phyloP scores from a whole-genome alignment of 2,797 vertebrate genomes.

The Pelodytes ibericus region DNA sequence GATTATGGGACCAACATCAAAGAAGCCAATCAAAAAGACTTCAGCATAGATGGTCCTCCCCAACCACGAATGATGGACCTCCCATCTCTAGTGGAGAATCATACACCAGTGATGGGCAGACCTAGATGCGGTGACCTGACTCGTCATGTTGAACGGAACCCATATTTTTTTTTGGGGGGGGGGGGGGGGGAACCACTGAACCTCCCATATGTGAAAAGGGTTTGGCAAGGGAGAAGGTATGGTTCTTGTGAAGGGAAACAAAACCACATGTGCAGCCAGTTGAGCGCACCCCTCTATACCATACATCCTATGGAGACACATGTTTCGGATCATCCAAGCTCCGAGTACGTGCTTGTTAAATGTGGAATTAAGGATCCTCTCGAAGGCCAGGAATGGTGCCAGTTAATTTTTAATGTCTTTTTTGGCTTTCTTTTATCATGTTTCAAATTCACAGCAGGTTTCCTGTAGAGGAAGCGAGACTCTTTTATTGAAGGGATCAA shows the following conservation, averaged over 20 bases:
- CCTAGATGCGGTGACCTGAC: too few relatives aligned
- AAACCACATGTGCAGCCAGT: constrained; percentile 18
- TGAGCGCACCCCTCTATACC: neutral
- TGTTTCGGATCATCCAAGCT: neutral
- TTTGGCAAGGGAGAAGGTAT: neutral
- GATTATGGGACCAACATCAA: too few relatives aligned
- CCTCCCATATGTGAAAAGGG: constrained; percentile 2
- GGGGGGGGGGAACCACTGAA: constrained; percentile 21
- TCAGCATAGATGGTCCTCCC: too few relatives aligned
- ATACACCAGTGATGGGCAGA: too few relatives aligned
- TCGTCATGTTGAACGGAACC: too few relatives aligned
- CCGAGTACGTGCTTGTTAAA: constrained; percentile 21
- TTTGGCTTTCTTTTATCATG: constrained; percentile 34
- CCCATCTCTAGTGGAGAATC: too few relatives aligned
- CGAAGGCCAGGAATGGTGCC: constrained; percentile 43
- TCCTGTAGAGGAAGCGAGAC: constrained; percentile 30
- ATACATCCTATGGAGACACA: constrained; percentile 8
- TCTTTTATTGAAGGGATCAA: too few relatives aligned
- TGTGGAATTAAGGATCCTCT: constrained; percentile 19
- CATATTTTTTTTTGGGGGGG: too few relatives aligned
- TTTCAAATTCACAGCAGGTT: constrained; percentile 25
- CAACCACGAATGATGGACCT: too few relatives aligned
- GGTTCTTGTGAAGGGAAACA: constrained; percentile 28
- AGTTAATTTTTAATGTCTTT: constrained; percentile 28
- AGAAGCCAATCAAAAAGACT: too few relatives aligned